A percentile compares a stretch with the other conserved stretches of the same genome.
These are phyloP conservation scores for Xiphydria camelus DNA, from an alignment of 2,888 invertebrate species.

Conservation along the genomic window DNA sequence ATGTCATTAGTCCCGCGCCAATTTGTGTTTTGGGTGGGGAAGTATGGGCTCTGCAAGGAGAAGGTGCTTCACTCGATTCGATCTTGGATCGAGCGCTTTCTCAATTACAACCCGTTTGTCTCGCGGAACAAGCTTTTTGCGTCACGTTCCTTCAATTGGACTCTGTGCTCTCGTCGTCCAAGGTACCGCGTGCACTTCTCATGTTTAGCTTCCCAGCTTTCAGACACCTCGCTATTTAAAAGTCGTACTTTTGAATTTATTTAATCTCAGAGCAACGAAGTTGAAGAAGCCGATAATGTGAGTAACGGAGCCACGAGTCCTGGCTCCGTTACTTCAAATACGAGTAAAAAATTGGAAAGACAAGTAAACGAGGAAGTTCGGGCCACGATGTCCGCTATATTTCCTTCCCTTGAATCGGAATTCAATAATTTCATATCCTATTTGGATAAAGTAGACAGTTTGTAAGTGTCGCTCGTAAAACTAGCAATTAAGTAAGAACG, in stretches of 20 bases:
- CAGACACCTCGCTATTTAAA: not conserved
- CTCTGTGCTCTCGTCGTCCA: conserved; percentile 50
- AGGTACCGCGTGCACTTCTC: conserved; percentile 26
- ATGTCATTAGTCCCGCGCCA: conserved; percentile 47
- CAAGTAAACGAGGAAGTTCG: conserved; percentile 79
- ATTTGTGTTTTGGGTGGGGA: conserved; percentile 50
- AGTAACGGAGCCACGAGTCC: conserved; percentile 49
- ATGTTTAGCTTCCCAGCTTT: not conserved
- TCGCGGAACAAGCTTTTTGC: conserved; percentile 95
- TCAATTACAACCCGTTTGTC: conserved; percentile 86
- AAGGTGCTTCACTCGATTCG: conserved; percentile 61
- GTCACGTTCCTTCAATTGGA: conserved; percentile 88
- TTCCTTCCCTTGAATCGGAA: conserved; percentile 85
- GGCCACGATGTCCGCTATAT: conserved; percentile 86
- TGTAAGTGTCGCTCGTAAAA: conserved; percentile 67
- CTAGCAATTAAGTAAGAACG: conserved; percentile 3
- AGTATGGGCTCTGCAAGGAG: conserved; percentile 50
- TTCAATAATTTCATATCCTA: conserved; percentile 82
- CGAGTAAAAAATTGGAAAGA: conserved; percentile 66
- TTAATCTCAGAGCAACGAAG: conserved; percentile 31
- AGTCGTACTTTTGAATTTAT: conserved; percentile 11
- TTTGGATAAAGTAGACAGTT: conserved; percentile 85
- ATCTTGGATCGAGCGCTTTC: conserved; percentile 84
- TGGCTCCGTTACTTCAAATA: conserved; percentile 45
- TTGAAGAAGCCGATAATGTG: conserved; percentile 40